Evolutionary conservation across 2,113 vertebrate genomes (phyloP).

Genomic region (Antigone vipio): DNA sequence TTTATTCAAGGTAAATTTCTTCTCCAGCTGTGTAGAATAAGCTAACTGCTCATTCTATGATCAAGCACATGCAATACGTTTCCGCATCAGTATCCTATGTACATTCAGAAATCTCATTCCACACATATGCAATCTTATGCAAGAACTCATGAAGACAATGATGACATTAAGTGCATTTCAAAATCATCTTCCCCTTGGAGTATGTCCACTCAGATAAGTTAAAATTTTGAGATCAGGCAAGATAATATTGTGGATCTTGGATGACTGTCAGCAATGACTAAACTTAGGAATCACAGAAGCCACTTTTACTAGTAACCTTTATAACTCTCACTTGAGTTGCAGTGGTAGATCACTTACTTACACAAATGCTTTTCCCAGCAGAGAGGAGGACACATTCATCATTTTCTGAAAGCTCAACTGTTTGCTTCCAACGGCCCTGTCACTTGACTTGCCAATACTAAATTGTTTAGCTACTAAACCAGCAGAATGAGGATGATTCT

Average conservation of each 20-base stretch:
- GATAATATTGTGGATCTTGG: neutral
- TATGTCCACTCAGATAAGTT: neutral
- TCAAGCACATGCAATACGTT: neutral
- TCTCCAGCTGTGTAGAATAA: neutral
- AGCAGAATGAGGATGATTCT: neutral
- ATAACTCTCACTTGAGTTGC: neutral
- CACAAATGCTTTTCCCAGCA: neutral
- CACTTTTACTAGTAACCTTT: slow-evolving; percentile 7
- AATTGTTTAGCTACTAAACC: neutral
- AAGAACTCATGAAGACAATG: neutral
- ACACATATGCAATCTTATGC: neutral
- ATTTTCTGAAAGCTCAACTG: neutral
- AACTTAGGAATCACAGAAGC: slow-evolving; percentile 6
- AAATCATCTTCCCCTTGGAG: neutral
- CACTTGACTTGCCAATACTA: neutral
- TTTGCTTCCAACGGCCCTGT: neutral
- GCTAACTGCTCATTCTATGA: neutral
- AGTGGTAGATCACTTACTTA: slow-evolving; percentile 20
- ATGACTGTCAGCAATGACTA: slow-evolving; percentile 4
- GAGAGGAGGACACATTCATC: neutral
- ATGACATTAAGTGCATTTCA: neutral
- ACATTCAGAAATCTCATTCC: neutral
- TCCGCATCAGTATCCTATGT: neutral
- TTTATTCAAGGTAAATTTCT: neutral
- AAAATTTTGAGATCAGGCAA: neutral